Percentiles rank a stretch among this genome's conserved stretches.
phyloP scores from a whole-genome alignment of 1,140 invertebrate species.

The Calosoma granatense region DNA sequence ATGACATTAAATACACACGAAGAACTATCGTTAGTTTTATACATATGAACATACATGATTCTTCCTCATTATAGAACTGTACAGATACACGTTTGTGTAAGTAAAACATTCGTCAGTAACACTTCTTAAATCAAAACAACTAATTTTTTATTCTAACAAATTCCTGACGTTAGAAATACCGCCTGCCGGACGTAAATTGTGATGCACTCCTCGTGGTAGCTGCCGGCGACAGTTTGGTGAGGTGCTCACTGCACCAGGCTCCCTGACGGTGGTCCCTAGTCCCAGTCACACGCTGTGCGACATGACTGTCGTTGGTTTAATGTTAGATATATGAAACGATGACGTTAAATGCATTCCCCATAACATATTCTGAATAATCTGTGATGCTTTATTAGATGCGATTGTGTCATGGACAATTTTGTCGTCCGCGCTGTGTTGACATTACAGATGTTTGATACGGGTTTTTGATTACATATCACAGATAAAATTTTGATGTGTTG shows the following conservation, averaged over 20 bases:
- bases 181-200: neutral
- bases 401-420: too few species aligned
- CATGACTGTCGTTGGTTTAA: neutral
- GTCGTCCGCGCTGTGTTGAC: too few species aligned
- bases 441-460: too few species aligned
- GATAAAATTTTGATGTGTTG: too few species aligned
- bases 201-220: neutral
- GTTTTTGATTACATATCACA: too few species aligned
- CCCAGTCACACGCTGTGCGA: neutral
- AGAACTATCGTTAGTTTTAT: too few species aligned
- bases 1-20: too few species aligned
- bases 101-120: neutral
- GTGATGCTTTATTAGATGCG: neutral
- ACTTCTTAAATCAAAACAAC: neutral
- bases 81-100: too few species aligned
- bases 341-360: neutral
- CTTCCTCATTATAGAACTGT: too few species aligned
- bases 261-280: neutral
- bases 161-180: neutral
- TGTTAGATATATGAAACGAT: neutral
- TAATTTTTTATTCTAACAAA: neutral
- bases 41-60: too few species aligned
- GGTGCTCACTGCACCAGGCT: too few species aligned
- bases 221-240: neutral
- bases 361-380: neutral